phyloP scores from a whole-genome alignment of 2,797 vertebrate genomes.

The Parotocinclus haroldoi region DNA sequence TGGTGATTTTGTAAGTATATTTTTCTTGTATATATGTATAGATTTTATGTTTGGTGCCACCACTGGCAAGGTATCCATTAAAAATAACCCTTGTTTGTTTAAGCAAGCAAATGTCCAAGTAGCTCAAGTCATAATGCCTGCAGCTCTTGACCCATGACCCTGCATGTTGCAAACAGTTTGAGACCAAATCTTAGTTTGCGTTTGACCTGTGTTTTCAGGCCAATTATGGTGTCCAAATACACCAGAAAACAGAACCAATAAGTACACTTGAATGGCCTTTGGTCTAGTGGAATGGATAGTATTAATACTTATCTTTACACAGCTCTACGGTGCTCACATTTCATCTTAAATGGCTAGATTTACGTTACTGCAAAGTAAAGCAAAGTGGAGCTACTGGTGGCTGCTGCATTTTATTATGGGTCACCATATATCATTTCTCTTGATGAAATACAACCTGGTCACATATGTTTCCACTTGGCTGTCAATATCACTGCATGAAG shows the following conservation, averaged over 20 bases:
- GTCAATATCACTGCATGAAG: constrained; percentile 82
- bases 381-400: constrained; percentile 93
- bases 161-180: background rate
- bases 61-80: background rate
- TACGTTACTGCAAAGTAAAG: constrained; percentile 89
- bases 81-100: background rate
- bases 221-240: background rate
- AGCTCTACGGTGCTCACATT: constrained; percentile 27
- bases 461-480: constrained; percentile 97
- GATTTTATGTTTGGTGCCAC: background rate
- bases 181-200: constrained; percentile 6
- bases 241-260: background rate
- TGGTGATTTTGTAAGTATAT: background rate
- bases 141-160: constrained; percentile 16
- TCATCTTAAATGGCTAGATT: constrained; percentile 78
- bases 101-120: background rate
- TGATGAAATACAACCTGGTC: constrained; percentile 88
- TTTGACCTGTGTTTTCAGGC: background rate
- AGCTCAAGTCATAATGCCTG: constrained; percentile 5
- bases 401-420: constrained; percentile 86
- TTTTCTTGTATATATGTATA: background rate
- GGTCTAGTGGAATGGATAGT: constrained; percentile 17
- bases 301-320: constrained; percentile 50
- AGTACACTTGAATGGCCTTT: constrained; percentile 4
- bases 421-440: constrained; percentile 93